Base-by-base conservation (phyloP, 2,888 invertebrate species). In the Thalpophila matura region DNA sequence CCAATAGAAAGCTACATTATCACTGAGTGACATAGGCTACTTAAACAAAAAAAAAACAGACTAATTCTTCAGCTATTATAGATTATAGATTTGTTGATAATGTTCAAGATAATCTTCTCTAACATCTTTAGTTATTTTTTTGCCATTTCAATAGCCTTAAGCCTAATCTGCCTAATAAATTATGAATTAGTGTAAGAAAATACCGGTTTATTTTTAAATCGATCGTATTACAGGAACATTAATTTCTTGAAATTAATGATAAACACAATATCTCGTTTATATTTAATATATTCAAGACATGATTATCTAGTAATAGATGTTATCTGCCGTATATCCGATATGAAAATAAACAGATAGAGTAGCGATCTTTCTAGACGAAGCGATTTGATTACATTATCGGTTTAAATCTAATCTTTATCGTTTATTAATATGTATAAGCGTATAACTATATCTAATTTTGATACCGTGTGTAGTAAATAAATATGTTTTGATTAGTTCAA, bases 391-490 rank as follows among this genome's bases (percentile, higher is more conserved):
- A 50, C 42, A 18, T 0, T 59, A 71, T 73, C 45, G 18, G 37
- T 66, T n/a, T 47, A 43, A 55, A 56, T 60, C 74, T 55, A 22
- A 70, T 70, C 50, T 38, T 27, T 51, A 50, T 31, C 43, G 10
- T 47, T 22, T 37, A 46, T 50, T 10, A 54, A 47, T 71, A 53
- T 3, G 18, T 29, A 20, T 37, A 38, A 42, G 16, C 14, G 4
- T 45, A 12, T 29, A 24, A 40, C 16, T 20, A 27, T 22, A 5
- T 43, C 1, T 43, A n/a, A 55, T 55, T 20, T 62, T 7, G 12
- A 29, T 4, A 4, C 3, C 5, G n/a, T n/a, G n/a, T n/a, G n/a
- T n/a, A n/a, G 5, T 29, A 24, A 29, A 6, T 62, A 27, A 26
- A 40, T 33, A 16, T 1, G 10, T 54, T 62, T 43, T 22, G 26